A percentile compares a stretch with the other conserved stretches of the same genome.
Conservation (phyloP, 2,888 invertebrate species). For the Aethes cnicana region DNA sequence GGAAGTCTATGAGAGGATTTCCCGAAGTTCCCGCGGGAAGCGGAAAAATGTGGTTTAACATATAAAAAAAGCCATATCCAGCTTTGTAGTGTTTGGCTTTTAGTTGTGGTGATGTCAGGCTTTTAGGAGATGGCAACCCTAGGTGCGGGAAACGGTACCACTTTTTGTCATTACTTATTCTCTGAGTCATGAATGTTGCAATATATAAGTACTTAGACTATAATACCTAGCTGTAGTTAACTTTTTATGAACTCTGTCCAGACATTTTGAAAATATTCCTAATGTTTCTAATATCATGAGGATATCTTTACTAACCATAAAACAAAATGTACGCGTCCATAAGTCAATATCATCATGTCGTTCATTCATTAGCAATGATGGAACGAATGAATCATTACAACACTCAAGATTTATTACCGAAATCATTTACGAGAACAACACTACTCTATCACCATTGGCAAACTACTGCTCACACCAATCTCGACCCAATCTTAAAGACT, state of each 20-base stretch:
- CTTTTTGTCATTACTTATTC: background rate
- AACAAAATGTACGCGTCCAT: constrained; percentile 20
- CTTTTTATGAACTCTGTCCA: too few relatives aligned
- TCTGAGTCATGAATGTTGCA: too few relatives aligned
- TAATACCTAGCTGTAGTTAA: too few relatives aligned
- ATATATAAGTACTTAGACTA: too few relatives aligned
- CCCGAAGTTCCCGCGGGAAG: too few relatives aligned
- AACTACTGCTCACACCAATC: constrained; percentile 9
- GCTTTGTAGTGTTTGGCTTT: too few relatives aligned
- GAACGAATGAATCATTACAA: constrained; percentile 34
- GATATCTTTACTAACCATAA: constrained; percentile 13
- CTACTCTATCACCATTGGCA: background rate
- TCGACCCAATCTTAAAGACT: background rate
- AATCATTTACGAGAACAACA: constrained; percentile 34
- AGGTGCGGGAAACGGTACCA: background rate
- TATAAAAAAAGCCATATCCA: too few relatives aligned
- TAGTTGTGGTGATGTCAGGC: background rate
- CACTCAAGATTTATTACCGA: constrained; percentile 38
- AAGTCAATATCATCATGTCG: constrained; percentile 30
- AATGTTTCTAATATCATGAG: too few relatives aligned
- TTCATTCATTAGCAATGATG: constrained; percentile 30
- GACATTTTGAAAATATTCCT: too few relatives aligned
- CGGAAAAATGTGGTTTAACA: too few relatives aligned
- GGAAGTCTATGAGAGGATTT: too few relatives aligned
- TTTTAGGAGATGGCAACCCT: background rate